Evolutionary conservation across 2,113 vertebrate species (phyloP).

Genomic region (Colius striatus): DNA sequence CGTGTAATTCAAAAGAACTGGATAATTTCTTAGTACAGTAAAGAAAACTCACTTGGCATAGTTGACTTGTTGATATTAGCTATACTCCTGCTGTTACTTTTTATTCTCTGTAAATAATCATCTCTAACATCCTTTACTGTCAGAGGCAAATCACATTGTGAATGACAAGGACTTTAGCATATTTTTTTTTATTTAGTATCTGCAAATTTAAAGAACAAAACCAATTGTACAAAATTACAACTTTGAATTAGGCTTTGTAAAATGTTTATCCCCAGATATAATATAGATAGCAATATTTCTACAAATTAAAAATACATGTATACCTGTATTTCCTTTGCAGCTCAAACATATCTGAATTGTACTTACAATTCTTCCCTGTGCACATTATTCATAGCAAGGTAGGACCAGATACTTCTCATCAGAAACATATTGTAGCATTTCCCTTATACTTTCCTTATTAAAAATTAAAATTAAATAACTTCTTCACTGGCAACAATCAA

Average conservation of each 20-base stretch:
- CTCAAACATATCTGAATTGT: background rate
- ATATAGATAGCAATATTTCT: background rate
- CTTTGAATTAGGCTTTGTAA: background rate
- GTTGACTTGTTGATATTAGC: background rate
- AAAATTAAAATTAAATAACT: background rate
- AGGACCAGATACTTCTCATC: background rate
- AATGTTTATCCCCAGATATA: background rate
- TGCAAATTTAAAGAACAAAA: background rate
- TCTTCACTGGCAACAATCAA: background rate
- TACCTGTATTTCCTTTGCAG: background rate
- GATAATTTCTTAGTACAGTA: conserved; percentile 5
- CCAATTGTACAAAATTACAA: background rate
- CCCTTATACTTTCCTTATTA: background rate
- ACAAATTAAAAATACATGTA: background rate
- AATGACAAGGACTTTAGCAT: background rate
- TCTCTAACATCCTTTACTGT: background rate
- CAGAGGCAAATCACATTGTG: background rate
- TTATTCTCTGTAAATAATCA: background rate
- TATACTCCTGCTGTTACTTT: background rate
- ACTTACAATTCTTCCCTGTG: background rate
- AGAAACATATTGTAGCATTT: background rate
- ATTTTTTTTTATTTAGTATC: background rate
- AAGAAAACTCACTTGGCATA: background rate
- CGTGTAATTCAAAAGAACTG: background rate
- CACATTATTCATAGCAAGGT: background rate